A percentile compares a stretch with the other conserved stretches of the same genome.
These are phyloP conservation scores for Lamproptera curius DNA, from an alignment of 2,888 invertebrate genomes.

Conservation along the genomic window DNA sequence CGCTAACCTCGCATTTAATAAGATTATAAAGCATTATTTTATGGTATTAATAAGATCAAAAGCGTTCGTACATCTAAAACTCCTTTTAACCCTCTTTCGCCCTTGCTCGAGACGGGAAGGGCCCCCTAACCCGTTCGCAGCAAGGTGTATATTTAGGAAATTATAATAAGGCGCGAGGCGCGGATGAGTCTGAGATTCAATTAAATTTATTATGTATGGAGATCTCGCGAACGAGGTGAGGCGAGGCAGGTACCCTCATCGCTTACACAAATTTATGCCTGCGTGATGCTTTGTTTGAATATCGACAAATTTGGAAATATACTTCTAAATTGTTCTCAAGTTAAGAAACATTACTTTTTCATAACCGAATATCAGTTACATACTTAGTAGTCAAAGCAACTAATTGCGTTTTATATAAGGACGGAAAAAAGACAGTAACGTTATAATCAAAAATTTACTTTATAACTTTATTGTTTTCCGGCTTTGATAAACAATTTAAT, in stretches of 20 bases:
- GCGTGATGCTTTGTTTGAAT: constrained; percentile 1
- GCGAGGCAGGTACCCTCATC: constrained; percentile 68
- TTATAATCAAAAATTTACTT: too few species aligned
- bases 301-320: not conserved
- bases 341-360: too few species aligned
- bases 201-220: constrained; percentile 78
- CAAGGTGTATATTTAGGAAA: constrained; percentile 70
- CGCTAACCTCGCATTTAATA: constrained; percentile 86
- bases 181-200: constrained; percentile 74
- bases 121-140: constrained; percentile 63
- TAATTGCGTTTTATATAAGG: too few species aligned
- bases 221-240: constrained; percentile 66
- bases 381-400: too few species aligned
- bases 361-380: too few species aligned
- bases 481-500: too few species aligned
- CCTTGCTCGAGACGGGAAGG: constrained; percentile 66
- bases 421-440: too few species aligned
- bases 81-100: constrained; percentile 78
- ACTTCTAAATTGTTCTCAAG: not conserved
- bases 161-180: constrained; percentile 65
- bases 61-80: constrained; percentile 81
- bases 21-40: constrained; percentile 87
- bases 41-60: constrained; percentile 87
- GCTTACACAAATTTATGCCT: constrained; percentile 54
- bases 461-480: too few species aligned